These are phyloP conservation scores for Momotus momota DNA, from an alignment of 2,797 vertebrate species.

Conservation along the genomic window DNA sequence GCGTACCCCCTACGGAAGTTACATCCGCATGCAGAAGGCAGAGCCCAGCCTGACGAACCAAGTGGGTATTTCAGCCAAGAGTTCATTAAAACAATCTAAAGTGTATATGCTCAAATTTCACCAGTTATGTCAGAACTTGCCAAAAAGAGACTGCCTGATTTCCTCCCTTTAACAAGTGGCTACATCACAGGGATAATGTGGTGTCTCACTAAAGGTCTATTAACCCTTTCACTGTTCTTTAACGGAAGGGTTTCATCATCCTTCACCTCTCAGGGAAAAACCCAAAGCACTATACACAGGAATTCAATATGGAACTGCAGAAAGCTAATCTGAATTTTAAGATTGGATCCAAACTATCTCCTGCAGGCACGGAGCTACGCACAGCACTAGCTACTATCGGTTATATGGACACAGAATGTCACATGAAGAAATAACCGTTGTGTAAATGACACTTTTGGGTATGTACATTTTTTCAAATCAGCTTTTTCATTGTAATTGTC, in stretches of 20 bases:
- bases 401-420: neutral
- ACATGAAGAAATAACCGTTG: neutral
- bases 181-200: neutral
- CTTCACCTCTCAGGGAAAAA: neutral
- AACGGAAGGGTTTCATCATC: neutral
- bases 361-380: neutral
- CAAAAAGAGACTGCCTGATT: neutral
- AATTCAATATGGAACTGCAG: neutral
- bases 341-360: neutral
- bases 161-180: neutral
- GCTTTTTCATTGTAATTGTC: neutral
- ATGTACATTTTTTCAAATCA: neutral
- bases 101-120: rapidly evolving
- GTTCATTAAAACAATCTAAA: neutral
- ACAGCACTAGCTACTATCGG: neutral
- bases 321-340: neutral
- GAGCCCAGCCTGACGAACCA: neutral
- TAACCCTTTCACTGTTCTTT: neutral
- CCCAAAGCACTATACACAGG: neutral
- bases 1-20: neutral
- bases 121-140: neutral
- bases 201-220: neutral
- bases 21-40: neutral
- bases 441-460: neutral
- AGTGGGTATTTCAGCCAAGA: neutral